phyloP scores from a whole-genome alignment of 2,888 invertebrate species.

The Dichetophora obliterata region DNA sequence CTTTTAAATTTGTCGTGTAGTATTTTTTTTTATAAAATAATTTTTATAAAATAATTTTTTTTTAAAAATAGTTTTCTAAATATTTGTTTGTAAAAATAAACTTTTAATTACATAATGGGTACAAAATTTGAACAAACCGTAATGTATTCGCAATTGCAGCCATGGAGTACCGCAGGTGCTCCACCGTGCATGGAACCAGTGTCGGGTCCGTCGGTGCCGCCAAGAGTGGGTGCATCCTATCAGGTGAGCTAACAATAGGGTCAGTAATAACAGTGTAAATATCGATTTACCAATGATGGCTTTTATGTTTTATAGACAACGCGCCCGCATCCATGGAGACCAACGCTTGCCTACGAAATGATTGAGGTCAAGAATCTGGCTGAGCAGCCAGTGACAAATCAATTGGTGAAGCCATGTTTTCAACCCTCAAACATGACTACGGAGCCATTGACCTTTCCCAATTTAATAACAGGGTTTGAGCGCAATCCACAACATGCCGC shows the following conservation, averaged over 20 bases:
- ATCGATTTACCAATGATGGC: neutral
- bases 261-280: neutral
- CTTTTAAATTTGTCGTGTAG: conserved; percentile 33
- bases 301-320: conserved; percentile 72
- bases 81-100: conserved; percentile 33
- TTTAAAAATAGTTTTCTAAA: neutral
- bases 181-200: conserved; percentile 77
- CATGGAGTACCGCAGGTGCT: conserved; percentile 78
- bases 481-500: conserved; percentile 87
- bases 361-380: conserved; percentile 80
- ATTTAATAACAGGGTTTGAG: conserved; percentile 85
- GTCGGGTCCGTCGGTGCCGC: conserved; percentile 75
- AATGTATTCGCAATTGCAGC: conserved; percentile 78
- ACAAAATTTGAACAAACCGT: conserved; percentile 58
- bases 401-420: conserved; percentile 78
- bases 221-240: conserved; percentile 78
- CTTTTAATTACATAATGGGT: conserved; percentile 47
- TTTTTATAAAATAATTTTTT: conserved; percentile 7
- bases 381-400: conserved; percentile 80
- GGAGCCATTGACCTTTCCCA: conserved; percentile 84
- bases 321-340: conserved; percentile 83
- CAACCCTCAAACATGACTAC: conserved; percentile 75
- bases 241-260: conserved; percentile 57
- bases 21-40: conserved; percentile 23
- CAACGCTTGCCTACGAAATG: conserved; percentile 83